Base-by-base conservation (phyloP, 2,888 invertebrate genomes). In the Incurvaria masculella region DNA sequence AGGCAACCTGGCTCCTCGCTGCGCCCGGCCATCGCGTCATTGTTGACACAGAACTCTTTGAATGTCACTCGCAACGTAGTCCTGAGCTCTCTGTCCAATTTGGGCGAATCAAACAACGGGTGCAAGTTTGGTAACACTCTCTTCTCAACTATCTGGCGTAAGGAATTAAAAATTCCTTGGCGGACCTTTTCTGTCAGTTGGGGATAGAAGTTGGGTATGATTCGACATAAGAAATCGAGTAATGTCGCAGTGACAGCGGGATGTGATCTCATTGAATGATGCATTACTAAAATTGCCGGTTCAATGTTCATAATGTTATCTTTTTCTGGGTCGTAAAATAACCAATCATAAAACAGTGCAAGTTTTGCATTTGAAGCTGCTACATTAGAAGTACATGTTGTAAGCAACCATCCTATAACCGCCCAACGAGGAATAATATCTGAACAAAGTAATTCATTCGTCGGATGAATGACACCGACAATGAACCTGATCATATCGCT, bases 261-360 rank as follows among this genome's bases (percentile, higher is more conserved):
- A 74, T 95, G 94, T 50, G 92, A 91, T 62, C 91, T 81, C 87
- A 95, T 89, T 42, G 94, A 94, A 75, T 94, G 91, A 68, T 91
- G 90, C 94, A 95, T 95, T 20, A 95, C 93, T 55, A 95, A 81
- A 59, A 95, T 93, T 11, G 93, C 94, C 19, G 95, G 94, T 73
- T 95, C 94, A 58, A 95, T 94, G 69, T 95, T 94, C 95, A 95
- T 95, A 54, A 95, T 95, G 66, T 93, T 94, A 69, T 95, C 94
- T 64, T 89, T 90, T 57, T 91, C 91, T 18, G 91, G 85, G 59
- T 95, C 94, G 71, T 90, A 96, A 62, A 94, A 91, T 41, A 95
- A 72, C 95, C 95, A 96, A 68, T 96, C 96, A 68, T 92, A 94
- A 69, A 96, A 95, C 44, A 96, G 78, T 16, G 94, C 92, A 49